Base-by-base conservation (phyloP, 2,888 invertebrate species). In the Drosophila recens region DNA sequence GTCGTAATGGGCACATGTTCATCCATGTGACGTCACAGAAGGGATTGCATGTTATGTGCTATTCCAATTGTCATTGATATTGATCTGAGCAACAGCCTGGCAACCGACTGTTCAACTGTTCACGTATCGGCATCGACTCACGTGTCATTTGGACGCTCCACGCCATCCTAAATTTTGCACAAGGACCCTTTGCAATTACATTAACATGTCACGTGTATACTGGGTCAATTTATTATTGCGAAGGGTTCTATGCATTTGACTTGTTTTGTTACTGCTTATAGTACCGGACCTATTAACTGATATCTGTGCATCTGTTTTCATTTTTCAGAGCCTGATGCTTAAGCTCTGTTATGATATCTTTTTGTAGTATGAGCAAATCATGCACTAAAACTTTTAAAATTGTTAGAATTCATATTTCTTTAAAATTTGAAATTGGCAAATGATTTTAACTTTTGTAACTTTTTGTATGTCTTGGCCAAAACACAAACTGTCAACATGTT, bases 1-100 rank as follows among this genome's bases (percentile, higher is more conserved):
- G 68, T 54, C 75, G 62, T 79, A 86, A 81, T 75, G 45, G 36
- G 73, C 90, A 90, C 88, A 88, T 90, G 90, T 76, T 74, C 49
- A 64, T 38, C 43, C 82, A 85, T 84, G 80, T 79, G 89, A 90
- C 85, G 89, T 88, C 89, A 87, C 51, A 23, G 23, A 40, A 36
- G 43, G 33, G 38, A 38, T 33, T 57, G 46, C 46, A 34, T 46
- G 59, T 69, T 77, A 72, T 71, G 66, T 64, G 57, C 48, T 30
- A 30, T 8, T 30, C 8, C 30, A 10, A 10, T 9, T 33, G 33
- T 9, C 10, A 33, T 33, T 33, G 33, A 8, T 61, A 46, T 45
- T 38, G n/a, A 43, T 23, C 46, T 56, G 8, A 38, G 30, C 48
- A 45, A 30, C 17, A 45, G 45, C 38, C 34, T 57, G 51, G 27